Conservation (phyloP, 2,113 vertebrate genomes). For the Carettochelys insculpta region DNA sequence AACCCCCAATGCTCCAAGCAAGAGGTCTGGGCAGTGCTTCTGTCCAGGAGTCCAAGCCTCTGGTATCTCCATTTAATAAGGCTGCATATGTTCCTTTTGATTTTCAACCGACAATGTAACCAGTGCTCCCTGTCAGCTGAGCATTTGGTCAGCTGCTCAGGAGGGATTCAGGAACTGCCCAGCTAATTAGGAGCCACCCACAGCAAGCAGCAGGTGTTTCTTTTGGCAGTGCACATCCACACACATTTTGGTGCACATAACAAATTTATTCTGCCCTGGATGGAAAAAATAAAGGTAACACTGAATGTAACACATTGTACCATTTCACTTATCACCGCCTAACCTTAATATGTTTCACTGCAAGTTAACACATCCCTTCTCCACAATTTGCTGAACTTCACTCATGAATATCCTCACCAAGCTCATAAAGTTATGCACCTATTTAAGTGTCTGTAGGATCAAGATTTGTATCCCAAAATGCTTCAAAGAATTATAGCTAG, state of each 20-base stretch:
- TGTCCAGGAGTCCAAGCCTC: not conserved
- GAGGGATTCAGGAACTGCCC: no score
- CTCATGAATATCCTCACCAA: not conserved
- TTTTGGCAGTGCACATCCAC: no score
- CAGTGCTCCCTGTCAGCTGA: no score
- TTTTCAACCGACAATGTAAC: not conserved
- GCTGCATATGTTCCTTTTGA: not conserved
- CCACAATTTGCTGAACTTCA: not conserved
- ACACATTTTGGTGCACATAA: no score
- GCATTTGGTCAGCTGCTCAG: no score
- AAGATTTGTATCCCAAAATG: not conserved
- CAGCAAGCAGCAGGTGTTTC: no score
- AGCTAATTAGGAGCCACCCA: no score
- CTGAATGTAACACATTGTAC: not conserved
- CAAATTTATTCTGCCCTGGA: no score
- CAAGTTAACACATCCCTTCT: not conserved
- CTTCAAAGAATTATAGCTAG: not conserved
- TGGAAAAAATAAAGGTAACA: no score
- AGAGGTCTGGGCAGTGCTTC: not conserved
- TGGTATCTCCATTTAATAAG: not conserved
- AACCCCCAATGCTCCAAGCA: no score
- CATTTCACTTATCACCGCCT: not conserved
- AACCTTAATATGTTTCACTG: not conserved
- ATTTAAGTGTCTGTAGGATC: slow-evolving; percentile 3
- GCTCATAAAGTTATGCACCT: not conserved